Conservation (phyloP, 2,797 vertebrate species). For the Neoniphon sammara region DNA sequence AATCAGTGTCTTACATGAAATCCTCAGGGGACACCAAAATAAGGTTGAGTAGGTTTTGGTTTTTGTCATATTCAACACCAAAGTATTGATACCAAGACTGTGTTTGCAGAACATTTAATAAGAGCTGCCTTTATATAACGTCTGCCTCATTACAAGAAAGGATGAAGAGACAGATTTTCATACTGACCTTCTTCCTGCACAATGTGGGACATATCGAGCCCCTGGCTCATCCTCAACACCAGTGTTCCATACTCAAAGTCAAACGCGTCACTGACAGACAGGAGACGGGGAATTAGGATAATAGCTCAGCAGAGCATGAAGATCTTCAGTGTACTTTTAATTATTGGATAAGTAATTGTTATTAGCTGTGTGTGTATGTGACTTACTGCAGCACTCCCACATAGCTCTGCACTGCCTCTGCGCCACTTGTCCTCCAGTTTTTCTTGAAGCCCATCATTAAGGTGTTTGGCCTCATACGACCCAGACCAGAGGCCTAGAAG, state of each 20-base stretch:
- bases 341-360: not conserved
- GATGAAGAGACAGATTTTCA: not conserved
- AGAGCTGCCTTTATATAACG: too few species aligned
- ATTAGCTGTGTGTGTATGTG: not conserved
- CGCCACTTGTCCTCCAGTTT: constrained; percentile 87
- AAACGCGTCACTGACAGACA: constrained; percentile 89
- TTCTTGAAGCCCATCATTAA: constrained; percentile 95
- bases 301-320: constrained; percentile 5
- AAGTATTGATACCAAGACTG: not conserved
- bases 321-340: not conserved
- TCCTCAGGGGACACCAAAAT: too few species aligned
- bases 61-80: not conserved
- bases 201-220: constrained; percentile 92
- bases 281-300: constrained; percentile 7
- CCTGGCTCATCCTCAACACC: constrained; percentile 89
- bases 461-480: constrained; percentile 95
- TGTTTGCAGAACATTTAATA: not conserved
- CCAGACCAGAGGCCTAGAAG: constrained; percentile 91
- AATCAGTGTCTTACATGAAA: not conserved
- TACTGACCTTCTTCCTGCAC: constrained; percentile 91
- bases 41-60: not conserved
- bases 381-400: constrained; percentile 97
- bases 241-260: constrained; percentile 93
- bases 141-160: not conserved
- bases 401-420: constrained; percentile 87